Percentiles rank a stretch among this genome's conserved stretches.
These are phyloP conservation scores for Punctoribates punctum DNA, from an alignment of 2,888 invertebrate genomes.

Conservation along the genomic window DNA sequence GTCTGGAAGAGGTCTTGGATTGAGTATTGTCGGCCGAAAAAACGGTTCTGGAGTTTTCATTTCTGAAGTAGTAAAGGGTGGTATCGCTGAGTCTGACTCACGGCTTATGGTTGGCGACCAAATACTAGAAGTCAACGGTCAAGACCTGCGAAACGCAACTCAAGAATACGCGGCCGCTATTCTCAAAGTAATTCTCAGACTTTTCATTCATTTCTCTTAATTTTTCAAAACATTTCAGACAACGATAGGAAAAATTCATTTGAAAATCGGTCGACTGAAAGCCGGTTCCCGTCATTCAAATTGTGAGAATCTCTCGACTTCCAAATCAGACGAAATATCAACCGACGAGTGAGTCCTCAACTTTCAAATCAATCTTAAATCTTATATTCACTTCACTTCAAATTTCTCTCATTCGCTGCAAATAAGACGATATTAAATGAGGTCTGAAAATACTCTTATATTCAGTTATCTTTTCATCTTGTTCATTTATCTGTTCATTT, in stretches of 20 bases:
- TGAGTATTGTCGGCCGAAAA: constrained; percentile 76
- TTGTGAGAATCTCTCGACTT: constrained; percentile 25
- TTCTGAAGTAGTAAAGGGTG: constrained; percentile 85
- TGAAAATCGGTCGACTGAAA: constrained; percentile 84
- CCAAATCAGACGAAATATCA: constrained; percentile 32
- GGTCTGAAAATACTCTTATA: background rate
- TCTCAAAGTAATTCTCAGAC: constrained; percentile 62
- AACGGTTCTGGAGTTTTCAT: constrained; percentile 76
- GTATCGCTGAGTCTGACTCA: constrained; percentile 78
- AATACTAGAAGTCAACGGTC: constrained; percentile 80
- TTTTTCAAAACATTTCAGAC: constrained; percentile 55
- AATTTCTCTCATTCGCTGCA: constrained; percentile 7
- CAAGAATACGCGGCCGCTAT: constrained; percentile 83
- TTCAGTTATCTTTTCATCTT: background rate
- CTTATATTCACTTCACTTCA: background rate
- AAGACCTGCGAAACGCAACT: constrained; percentile 66
- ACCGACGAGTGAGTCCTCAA: constrained; percentile 42
- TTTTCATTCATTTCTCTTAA: background rate
- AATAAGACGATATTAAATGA: constrained; percentile 20
- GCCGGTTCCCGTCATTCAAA: constrained; percentile 45
- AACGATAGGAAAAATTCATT: constrained; percentile 70
- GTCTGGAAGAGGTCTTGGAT: constrained; percentile 73
- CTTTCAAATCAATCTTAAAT: background rate
- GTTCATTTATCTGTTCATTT: background rate
- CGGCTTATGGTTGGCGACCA: constrained; percentile 88